Conservation (phyloP, 2,113 vertebrate genomes). For the Sorex fumeus region DNA sequence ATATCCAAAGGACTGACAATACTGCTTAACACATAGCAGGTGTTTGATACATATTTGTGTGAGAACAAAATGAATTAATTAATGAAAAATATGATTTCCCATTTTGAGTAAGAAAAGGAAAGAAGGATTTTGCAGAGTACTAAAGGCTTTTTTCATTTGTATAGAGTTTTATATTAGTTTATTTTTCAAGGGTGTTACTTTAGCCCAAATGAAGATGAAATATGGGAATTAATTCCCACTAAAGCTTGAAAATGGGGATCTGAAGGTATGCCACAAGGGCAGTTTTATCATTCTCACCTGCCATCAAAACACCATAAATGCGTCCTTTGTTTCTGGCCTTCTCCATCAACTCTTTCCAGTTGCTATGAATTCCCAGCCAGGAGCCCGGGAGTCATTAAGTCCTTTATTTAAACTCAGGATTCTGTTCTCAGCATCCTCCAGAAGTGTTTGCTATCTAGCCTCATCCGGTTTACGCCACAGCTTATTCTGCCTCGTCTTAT, state of each 20-base stretch:
- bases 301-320: not conserved
- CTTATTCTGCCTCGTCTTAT: not conserved
- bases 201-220: slow-evolving; percentile 47
- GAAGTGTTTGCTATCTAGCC: not conserved
- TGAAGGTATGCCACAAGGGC: not conserved
- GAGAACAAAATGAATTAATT: not conserved
- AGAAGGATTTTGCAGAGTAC: not conserved
- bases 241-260: not conserved
- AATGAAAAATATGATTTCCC: not conserved
- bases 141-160: not conserved
- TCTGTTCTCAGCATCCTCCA: not conserved
- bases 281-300: not conserved
- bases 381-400: not conserved
- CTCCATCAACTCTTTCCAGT: not conserved
- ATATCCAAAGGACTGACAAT: not conserved
- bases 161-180: not conserved
- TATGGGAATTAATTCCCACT: not conserved
- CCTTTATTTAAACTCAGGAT: not conserved
- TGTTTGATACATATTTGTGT: not conserved
- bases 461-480: not conserved
- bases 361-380: not conserved
- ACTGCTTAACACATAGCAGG: not conserved
- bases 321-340: not conserved
- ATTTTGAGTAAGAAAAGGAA: slow-evolving; percentile 28
- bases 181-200: not conserved